Evolutionary conservation across 2,888 invertebrate species (phyloP), one percentile per base, ranked within the genome.

Genomic region (Rhamphomyia laevipes): DNA sequence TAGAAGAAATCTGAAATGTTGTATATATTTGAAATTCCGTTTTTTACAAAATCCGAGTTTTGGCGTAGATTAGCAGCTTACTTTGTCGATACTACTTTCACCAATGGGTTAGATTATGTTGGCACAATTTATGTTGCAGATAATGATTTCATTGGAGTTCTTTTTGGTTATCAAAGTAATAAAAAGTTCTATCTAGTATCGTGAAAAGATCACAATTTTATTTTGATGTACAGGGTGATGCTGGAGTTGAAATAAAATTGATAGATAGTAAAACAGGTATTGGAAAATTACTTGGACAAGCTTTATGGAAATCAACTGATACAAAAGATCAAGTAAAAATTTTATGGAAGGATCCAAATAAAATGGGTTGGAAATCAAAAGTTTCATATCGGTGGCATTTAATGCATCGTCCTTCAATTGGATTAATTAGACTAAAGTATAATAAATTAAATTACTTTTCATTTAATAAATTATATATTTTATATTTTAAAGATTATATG

Each of bases 201-300:
- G 87, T 96, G 95, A 93, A 94, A 70, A 83, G 82, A 56, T 79
- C 82, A 0, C 95, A 96, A 71, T 90, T 92, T 0, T 96, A 96
- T 64, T 18, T 18, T 17, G 18, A 21, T 17, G 21, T 21, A 18
- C 30, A 30, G 6, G 92, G 91, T 0, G 92, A 95, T 58, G 90
- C 95, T 0, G 95, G 95, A 1, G 90, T 96, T 45, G 92, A 93
- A 62, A 76, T 96, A 30, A 95, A 95, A 67, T 73, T 94, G 45
- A 89, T 96, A 42, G 81, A 93, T 63, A 94, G 94, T 0, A 77
- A 78, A 55, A 90, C 93, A 0, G 96, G 96, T 0, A 95, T 95
- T 0, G 94, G 95, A 0, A 82, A 91, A 68, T 80, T 86, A 64
- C 66, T 96, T 63, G 73, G 96, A 44, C 96, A 96, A 65, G 84